Evolutionary conservation across 2,113 vertebrate genomes (phyloP), one percentile per base, ranked within the genome.

Genomic region (Chlorodrepanis virens): DNA sequence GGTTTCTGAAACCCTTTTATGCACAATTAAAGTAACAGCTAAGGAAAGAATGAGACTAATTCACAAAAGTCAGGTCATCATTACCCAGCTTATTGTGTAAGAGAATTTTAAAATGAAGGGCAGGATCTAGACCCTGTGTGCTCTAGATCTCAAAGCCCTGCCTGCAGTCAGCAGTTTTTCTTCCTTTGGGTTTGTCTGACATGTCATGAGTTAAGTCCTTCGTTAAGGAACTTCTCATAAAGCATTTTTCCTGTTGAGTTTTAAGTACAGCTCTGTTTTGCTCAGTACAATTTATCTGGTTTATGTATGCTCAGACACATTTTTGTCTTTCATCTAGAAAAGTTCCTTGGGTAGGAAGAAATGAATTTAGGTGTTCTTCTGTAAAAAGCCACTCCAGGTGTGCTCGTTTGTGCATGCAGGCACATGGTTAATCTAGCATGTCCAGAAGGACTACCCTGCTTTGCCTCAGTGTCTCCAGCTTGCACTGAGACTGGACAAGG

Each of bases 331-430:
- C 17, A 40, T n/a, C 33, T 37, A 53, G 37, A 60, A 69, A 64
- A 40, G 12, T 56, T 80, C 12, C 49, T 14, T 47, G 52, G 33
- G 29, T 71, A 35, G 44, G 49, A 75, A 82, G 47, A 75, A 67
- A 63, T 61, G 22, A 29, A 54, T 69, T 83, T 29, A 80, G 12
- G 20, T 0, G 0, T 12, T 81, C 70, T 42, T 37, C 28, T 18
- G 29, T 90, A 50, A 42, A 82, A 67, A 49, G 5, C 15, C 0
- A 0, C 37, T 47, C 1, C 33, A 65, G 56, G 22, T 47, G 12
- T 49, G 29, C 53, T 79, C 0, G 0, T 87, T 72, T 52, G 63
- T 25, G 78, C 21, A 0, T 80, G 49, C 53, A 35, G n/a, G 15
- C 31, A 19, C 40, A 11, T 12, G 31, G 13, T 27, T 77, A 33